Conservation (phyloP, 2,113 vertebrate genomes). For the Dendropsophus ebraccatus region DNA sequence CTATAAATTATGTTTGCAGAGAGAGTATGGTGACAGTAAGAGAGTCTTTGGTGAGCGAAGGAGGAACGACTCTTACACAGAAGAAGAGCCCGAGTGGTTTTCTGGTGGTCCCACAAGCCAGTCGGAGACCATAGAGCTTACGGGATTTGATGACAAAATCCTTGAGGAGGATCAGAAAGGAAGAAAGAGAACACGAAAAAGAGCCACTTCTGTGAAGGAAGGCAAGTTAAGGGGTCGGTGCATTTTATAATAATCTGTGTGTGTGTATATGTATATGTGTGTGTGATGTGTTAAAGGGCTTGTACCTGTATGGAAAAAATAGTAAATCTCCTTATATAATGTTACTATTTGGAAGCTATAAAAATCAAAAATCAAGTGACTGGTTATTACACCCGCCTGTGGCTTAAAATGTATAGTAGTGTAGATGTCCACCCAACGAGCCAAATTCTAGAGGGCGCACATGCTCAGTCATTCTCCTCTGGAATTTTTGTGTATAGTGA, state of each 20-base stretch:
- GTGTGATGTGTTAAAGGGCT: background rate
- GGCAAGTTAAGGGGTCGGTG: constrained; percentile 66
- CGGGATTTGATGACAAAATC: constrained; percentile 95
- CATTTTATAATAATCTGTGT: background rate
- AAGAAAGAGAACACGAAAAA: constrained; percentile 84
- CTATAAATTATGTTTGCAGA: constrained; percentile 75
- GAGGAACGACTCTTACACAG: constrained; percentile 95
- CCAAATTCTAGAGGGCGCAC: no score
- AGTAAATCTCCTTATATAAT: no score
- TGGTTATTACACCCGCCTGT: no score
- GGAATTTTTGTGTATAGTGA: no score
- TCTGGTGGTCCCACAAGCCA: constrained; percentile 96
- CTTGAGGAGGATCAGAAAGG: constrained; percentile 92
- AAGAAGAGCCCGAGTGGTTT: constrained; percentile 98
- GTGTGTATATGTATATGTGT: no score
- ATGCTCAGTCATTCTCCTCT: no score
- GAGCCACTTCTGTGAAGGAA: constrained; percentile 86
- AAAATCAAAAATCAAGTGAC: no score
- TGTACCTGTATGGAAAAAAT: no score
- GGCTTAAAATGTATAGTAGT: no score
- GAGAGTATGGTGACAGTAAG: constrained; percentile 93
- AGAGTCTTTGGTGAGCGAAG: constrained; percentile 92
- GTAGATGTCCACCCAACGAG: no score
- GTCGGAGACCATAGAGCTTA: constrained; percentile 97
- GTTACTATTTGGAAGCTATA: no score